Base-by-base conservation (phyloP, 2,797 vertebrate genomes). In the Siniperca undulata region DNA sequence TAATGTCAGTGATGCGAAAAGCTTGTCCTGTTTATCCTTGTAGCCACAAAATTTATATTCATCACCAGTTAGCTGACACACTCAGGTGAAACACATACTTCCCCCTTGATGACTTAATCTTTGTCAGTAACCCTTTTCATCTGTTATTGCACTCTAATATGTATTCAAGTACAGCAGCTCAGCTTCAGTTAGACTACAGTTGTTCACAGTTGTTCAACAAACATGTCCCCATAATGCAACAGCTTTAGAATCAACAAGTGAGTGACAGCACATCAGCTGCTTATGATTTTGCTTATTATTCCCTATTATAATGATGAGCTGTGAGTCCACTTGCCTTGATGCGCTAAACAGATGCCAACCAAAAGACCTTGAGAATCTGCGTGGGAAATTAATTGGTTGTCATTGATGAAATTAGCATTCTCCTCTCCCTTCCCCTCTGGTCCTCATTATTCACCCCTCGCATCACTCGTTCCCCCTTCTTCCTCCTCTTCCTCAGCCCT, bases 331-430 rank as follows among this genome's bases (percentile, higher is more conserved):
- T 85, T 62, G 79, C 48, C 27, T 77, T 78, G 81, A 89, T 85
- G 87, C 74, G 59, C 89, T 91, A 90, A 94, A 91, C 84, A 92
- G 93, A 93, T 91, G 92, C 88, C 91, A 88, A 82, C 68, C 82
- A 74, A 85, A 95, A 87, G 92, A 94, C 94, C 93, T 94, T 94
- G 95, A 94, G 86, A 91, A 82, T 89, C 90, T 92, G 86, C 60
- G 86, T 36, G 82, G 90, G 91, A 94, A 94, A 95, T 95, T 92
- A 95, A 95, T 94, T 93, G 91, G 91, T 92, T 94, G 94, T 94
- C 94, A 93, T 91, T 95, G 93, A 93, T 92, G 88, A 85, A 94
- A 95, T 95, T 94, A 93, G 92, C 90, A 95, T 95, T 95, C 92
- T 93, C 92, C 93, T 94, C 91, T 94, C 78, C 91, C 88, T 87